phyloP scores from a whole-genome alignment of 2,888 invertebrate genomes.

The Apamea monoglypha region DNA sequence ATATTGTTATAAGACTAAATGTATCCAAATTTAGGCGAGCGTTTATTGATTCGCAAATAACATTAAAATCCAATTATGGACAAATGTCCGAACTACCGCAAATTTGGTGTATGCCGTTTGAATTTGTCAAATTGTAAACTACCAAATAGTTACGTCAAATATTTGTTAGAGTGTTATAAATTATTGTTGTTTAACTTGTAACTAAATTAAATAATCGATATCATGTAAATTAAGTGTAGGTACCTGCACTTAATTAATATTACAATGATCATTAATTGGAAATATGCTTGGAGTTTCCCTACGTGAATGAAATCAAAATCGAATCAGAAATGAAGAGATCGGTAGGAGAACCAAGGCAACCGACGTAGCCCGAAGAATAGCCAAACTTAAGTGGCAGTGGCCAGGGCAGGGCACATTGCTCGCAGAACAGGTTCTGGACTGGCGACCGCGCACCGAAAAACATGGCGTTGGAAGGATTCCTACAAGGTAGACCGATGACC shows the following conservation, averaged over 20 bases:
- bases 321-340: neutral
- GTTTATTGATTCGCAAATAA: constrained; percentile 34
- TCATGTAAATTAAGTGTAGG: neutral
- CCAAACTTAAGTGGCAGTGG: neutral
- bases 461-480: neutral
- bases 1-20: neutral
- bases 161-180: constrained; percentile 4
- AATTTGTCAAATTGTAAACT: constrained; percentile 17
- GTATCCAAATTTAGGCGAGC: neutral
- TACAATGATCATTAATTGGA: neutral
- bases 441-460: neutral
- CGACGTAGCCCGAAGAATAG: neutral
- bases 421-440: too few species aligned
- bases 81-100: constrained; percentile 14
- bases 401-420: neutral
- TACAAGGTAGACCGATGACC: neutral
- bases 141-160: constrained; percentile 1
- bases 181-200: neutral
- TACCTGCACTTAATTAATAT: neutral
- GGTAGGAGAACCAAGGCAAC: too few species aligned
- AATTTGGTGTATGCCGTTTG: constrained; percentile 2
- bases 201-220: neutral
- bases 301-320: too few species aligned
- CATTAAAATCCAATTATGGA: constrained; percentile 23
- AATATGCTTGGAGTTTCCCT: neutral